Conservation (phyloP, 2,113 vertebrate genomes). For the Actenoides lindsayi region DNA sequence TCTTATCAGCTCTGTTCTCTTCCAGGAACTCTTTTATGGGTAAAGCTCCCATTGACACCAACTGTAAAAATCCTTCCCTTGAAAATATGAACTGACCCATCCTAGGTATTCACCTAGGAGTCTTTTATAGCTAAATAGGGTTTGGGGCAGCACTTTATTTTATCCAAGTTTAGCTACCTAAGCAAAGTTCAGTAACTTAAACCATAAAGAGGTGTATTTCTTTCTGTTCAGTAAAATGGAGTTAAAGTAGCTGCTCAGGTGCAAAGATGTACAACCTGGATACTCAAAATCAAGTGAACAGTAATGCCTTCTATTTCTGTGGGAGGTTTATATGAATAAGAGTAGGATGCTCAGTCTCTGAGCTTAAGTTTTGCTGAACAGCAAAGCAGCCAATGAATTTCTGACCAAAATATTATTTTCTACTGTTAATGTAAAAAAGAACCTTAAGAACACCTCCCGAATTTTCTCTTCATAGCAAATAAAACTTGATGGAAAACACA, state of each 20-base stretch:
- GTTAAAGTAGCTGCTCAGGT: neutral
- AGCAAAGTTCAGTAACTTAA: neutral
- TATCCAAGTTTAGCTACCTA: neutral
- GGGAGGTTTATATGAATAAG: neutral
- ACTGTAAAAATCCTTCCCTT: neutral
- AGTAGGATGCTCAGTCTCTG: neutral
- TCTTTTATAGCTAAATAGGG: neutral
- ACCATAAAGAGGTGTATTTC: neutral
- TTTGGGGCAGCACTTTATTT: neutral
- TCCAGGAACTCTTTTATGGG: neutral
- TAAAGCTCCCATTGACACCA: neutral
- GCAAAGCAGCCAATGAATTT: neutral
- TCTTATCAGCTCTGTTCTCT: neutral
- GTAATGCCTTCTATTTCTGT: neutral
- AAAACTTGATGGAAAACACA: neutral
- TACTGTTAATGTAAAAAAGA: neutral
- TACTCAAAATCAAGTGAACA: neutral
- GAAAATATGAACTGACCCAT: neutral
- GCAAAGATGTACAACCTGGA: neutral
- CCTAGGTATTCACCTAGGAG: neutral
- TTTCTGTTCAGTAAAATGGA: neutral
- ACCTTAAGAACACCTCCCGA: neutral
- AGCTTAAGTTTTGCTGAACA: neutral
- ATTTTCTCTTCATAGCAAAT: neutral
- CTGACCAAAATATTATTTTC: neutral